Evolutionary conservation across 2,113 vertebrate genomes (phyloP).

Genomic region (Zosterops hypoxanthus): DNA sequence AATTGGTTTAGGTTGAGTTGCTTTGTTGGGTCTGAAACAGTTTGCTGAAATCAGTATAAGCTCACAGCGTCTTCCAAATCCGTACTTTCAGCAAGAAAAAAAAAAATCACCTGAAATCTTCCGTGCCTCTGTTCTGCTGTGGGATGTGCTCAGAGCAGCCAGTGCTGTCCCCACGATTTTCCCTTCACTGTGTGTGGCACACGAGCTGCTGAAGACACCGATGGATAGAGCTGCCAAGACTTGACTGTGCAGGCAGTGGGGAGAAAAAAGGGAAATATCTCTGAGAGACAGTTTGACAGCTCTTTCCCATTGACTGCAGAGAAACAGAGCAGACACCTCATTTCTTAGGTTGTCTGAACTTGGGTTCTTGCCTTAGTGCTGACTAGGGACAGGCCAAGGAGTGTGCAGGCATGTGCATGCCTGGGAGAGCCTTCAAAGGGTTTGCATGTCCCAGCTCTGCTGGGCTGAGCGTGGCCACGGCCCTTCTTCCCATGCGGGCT

Average conservation of each 20-base stretch:
- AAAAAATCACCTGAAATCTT: background rate
- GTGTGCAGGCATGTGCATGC: background rate
- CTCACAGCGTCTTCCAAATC: background rate
- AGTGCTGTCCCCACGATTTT: background rate
- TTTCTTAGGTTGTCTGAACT: slow-evolving; percentile 20
- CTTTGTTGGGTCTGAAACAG: background rate
- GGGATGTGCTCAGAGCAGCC: background rate
- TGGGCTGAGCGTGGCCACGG: fast-evolving
- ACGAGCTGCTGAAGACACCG: background rate
- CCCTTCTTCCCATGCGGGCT: background rate
- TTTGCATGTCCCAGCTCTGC: background rate
- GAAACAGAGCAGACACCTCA: background rate
- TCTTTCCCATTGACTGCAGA: background rate
- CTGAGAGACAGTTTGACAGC: background rate
- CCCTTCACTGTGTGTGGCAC: background rate
- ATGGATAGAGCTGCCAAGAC: background rate
- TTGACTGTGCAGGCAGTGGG: background rate
- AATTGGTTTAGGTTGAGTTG: background rate
- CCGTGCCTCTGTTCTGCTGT: background rate
- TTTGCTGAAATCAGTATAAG: background rate
- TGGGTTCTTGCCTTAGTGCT: background rate
- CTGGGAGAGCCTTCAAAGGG: background rate
- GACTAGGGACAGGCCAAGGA: background rate
- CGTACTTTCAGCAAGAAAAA: background rate
- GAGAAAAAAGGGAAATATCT: background rate